Evolutionary conservation across 1,140 invertebrate genomes (phyloP), one percentile per base, ranked within the genome.

Genomic region (Sycophila sp.): DNA sequence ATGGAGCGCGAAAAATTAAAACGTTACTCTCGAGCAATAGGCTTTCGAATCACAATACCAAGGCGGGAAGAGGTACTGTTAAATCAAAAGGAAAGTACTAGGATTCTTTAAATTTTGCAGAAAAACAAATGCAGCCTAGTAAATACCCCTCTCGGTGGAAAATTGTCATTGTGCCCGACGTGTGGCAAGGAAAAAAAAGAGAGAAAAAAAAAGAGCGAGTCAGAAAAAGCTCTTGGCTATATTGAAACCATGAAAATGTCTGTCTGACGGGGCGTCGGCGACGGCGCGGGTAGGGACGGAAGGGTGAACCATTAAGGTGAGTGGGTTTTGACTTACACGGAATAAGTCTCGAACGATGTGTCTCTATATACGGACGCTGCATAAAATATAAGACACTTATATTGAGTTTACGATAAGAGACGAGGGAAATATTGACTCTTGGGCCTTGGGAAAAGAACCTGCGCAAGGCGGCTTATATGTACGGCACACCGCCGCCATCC

Each of bases 281-380:
- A 38, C 4, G 2, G 34, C 15, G 17, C 19, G 30, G 11, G 0
- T 1, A 17, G 1, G 13, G 26, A 58, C 26, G 38, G 75, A 62
- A 71, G 75, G 75, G 73, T 75, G 59, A 65, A 75, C 81, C 81
- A 82, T 84, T 83, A 71, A 82, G 76, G 77, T 83, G 80, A 83
- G 81, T 82, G 81, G 79, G 74, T 84, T 83, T 82, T 83, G 82
- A 84, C 82, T 83, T 84, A 81, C 80, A 76, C 22, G 69, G 36
- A 71, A 71, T 71, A 71, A 71, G 69, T 71, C 69, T 66, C 71
- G 76, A 63, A 70, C 79, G 77, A 79, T 78, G 76, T 81, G 82
- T 81, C 76, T 80, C 77, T 78, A 78, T 81, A 81, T 80, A 82
- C 74, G 26, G 60, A n/a, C n/a, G 71, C 64, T 78, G 79, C 79